Base-by-base conservation (phyloP, 2,888 invertebrate genomes). In the Nemapogon koenigi region DNA sequence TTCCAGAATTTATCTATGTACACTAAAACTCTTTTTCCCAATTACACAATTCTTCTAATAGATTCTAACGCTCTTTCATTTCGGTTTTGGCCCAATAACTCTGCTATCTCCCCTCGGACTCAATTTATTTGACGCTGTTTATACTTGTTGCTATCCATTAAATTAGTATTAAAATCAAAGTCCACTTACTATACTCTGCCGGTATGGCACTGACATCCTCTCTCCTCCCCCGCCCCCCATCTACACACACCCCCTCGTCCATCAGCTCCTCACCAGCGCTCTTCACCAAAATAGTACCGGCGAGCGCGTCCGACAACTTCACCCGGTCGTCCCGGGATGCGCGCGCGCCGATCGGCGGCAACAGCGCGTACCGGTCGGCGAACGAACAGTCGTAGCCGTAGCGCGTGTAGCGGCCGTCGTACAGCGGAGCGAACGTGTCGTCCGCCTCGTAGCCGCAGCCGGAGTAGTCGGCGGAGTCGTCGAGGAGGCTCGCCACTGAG, bases 301-400 rank as follows among this genome's bases (percentile, higher is more conserved):
- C 59, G 8, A 61, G 39, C 6, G 61, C 57, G 11, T 59, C 53
- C 2, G 55, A 36, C 35, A 46, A 36, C 35, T 39, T 48, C 16
- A 40, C 3, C 11, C 17, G n/a, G 11, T 36, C 36, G 14, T 58
- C 55, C 1, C 59, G 58, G 39, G 55, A 55, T 0, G 58, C 0
- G 55, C 41, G 14, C 57, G 39, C 41, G 16, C 48, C 45, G 18
- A 69, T 62, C 1, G 71, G 69, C 3, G 72, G 75, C 42, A 69
- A 58, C 19, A 71, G 51, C 0, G 65, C 57, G 50, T 67, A 70
- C 13, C 45, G 40, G 37, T 47, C 47, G 14, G 38, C 38, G 52
- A 62, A 62, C 3, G 63, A 45, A 48, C 67, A 68, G 43, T 68
- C 68, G 50, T 61, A 66, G 41, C 64, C 65, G 44, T 63, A 67